Percentiles rank a stretch among this genome's conserved stretches.
These are phyloP conservation scores for Dastarcus helophoroides DNA, from an alignment of 2,888 invertebrate species.

Conservation along the genomic window DNA sequence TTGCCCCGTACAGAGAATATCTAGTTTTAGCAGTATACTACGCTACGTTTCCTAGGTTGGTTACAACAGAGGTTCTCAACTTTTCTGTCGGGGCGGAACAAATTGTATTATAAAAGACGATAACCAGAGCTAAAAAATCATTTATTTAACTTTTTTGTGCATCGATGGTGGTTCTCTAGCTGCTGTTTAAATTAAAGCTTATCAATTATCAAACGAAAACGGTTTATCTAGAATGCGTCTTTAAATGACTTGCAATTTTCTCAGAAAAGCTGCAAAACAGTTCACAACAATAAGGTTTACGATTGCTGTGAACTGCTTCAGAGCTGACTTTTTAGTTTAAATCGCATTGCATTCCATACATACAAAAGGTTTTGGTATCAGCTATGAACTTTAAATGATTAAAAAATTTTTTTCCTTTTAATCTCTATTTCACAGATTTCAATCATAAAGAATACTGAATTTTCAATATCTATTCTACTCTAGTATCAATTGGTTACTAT, in stretches of 20 bases:
- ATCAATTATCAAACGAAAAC: constrained; percentile 17
- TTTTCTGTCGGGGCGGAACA: too few species aligned
- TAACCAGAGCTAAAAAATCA: too few species aligned
- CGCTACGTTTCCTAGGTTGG: too few species aligned
- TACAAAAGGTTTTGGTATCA: constrained; percentile 12
- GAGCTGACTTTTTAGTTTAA: constrained; percentile 19
- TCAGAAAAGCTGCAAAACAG: constrained; percentile 17
- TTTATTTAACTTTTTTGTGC: too few species aligned
- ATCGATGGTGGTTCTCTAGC: constrained; percentile 17
- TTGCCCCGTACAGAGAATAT: too few species aligned
- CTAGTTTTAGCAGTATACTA: too few species aligned
- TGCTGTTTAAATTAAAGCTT: constrained; percentile 21
- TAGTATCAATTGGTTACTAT: too few species aligned
- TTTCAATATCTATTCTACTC: too few species aligned
- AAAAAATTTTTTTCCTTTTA: constrained; percentile 18
- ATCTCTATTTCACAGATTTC: constrained; percentile 17
- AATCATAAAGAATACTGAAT: too few species aligned
- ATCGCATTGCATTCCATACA: constrained; percentile 17
- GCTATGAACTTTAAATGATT: constrained; percentile 15
- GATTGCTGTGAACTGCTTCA: constrained; percentile 14
- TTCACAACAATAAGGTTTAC: constrained; percentile 16
- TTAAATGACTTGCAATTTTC: constrained; percentile 16
- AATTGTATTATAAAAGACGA: too few species aligned
- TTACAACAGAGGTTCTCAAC: too few species aligned
- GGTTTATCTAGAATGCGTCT: constrained; percentile 15